These are phyloP conservation scores for Drosophila parvula DNA, from an alignment of 1,140 invertebrate genomes.

Conservation along the genomic window DNA sequence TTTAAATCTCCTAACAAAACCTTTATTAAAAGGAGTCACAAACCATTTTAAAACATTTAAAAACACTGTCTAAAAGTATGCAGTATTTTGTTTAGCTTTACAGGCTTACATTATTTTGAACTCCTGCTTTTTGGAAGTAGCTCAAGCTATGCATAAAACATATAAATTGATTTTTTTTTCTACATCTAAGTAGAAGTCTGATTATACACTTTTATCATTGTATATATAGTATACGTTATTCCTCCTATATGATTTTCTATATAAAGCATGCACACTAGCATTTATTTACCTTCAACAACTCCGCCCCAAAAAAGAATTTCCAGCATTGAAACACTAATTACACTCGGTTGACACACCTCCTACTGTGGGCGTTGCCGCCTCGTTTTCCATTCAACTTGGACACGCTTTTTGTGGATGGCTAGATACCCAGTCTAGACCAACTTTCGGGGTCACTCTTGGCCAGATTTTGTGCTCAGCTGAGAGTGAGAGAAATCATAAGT, in stretches of 20 bases:
- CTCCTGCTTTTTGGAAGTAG: not conserved
- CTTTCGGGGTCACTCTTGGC: constrained; percentile 26
- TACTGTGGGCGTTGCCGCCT: constrained; percentile 8
- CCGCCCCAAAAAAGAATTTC: constrained; percentile 28
- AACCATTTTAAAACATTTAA: too few species aligned
- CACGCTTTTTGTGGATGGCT: constrained; percentile 22
- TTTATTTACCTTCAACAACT: constrained; percentile 44
- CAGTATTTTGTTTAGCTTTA: not conserved
- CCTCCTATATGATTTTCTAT: not conserved
- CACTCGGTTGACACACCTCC: constrained; percentile 30
- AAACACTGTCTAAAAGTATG: too few species aligned
- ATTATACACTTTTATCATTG: constrained; percentile 1
- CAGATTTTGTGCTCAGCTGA: constrained; percentile 9
- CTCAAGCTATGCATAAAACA: not conserved
- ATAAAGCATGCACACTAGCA: constrained; percentile 16
- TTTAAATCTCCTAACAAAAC: too few species aligned
- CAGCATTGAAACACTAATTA: constrained; percentile 53
- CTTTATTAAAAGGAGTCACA: too few species aligned
- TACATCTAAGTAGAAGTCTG: not conserved
- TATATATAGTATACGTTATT: not conserved
- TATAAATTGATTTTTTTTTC: not conserved
- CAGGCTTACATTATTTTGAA: not conserved
- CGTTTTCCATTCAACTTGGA: constrained; percentile 9
- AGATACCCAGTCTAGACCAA: constrained; percentile 31
- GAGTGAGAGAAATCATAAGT: too few species aligned